A percentile compares a stretch with the other conserved stretches of the same genome.
phyloP scores from a whole-genome alignment of 1,140 invertebrate species.

The Pseudomyrmex cubaensis region DNA sequence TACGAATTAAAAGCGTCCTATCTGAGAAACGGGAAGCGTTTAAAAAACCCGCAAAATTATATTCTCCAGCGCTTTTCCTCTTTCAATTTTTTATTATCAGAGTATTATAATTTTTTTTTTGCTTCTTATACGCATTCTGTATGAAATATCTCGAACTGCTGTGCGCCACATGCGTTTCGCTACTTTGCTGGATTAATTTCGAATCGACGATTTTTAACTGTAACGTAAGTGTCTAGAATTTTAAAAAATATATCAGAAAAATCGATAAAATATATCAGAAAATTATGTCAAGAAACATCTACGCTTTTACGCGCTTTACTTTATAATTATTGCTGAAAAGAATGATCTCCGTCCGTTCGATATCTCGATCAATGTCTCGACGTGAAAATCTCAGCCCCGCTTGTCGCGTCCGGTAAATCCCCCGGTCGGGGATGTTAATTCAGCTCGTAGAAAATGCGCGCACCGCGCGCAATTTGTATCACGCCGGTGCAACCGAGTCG shows the following conservation, averaged over 20 bases:
- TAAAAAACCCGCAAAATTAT: neutral
- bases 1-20: neutral
- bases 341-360: neutral
- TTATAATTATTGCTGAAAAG: conserved; percentile 10
- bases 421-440: conserved; percentile 31
- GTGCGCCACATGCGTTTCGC: neutral
- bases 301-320: neutral
- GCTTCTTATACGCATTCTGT: neutral
- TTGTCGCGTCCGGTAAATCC: conserved; percentile 37
- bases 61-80: neutral
- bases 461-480: conserved; percentile 50
- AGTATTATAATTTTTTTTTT: neutral
- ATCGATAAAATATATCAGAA: too few relatives aligned
- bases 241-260: conserved; percentile 1
- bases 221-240: neutral
- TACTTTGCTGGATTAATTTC: neutral
- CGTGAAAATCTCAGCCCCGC: conserved; percentile 31
- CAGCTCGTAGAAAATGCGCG: conserved; percentile 51
- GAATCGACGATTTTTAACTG: neutral
- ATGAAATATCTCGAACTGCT: neutral
- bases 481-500: conserved; percentile 45
- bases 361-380: conserved; percentile 21
- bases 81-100: neutral
- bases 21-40: neutral
- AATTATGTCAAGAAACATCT: neutral